Conservation (phyloP, 2,888 invertebrate species). For the Cataglyphis altisquamis region DNA sequence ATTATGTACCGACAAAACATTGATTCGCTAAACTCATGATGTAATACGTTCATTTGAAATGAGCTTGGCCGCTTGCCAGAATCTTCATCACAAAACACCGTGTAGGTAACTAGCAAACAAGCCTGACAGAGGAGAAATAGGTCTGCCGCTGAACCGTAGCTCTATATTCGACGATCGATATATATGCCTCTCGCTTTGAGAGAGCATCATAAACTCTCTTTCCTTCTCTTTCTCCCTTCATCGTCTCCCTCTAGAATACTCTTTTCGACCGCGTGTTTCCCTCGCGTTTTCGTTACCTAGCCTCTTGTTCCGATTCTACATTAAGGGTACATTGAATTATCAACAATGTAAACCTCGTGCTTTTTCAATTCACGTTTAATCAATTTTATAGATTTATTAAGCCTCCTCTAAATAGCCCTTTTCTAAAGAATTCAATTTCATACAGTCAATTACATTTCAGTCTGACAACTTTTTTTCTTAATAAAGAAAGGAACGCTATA, state of each 20-base stretch:
- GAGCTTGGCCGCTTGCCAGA: conserved; percentile 83
- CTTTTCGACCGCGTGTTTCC: conserved; percentile 29
- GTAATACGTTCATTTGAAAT: conserved; percentile 85
- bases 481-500: neutral
- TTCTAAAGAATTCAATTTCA: neutral
- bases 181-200: conserved; percentile 73
- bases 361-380: conserved; percentile 17
- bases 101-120: conserved; percentile 82
- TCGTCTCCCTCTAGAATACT: neutral
- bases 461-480: neutral
- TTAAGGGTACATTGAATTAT: conserved; percentile 42
- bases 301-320: conserved; percentile 15
- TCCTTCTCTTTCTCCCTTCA: conserved; percentile 41
- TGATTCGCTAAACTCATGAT: conserved; percentile 85
- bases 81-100: conserved; percentile 82
- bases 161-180: conserved; percentile 81
- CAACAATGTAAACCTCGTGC: neutral
- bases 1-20: conserved; percentile 81
- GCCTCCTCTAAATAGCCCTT: neutral
- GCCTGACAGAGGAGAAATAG: conserved; percentile 82
- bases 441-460: neutral
- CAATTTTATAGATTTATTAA: conserved; percentile 20
- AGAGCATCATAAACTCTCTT: conserved; percentile 67
- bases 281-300: conserved; percentile 1
- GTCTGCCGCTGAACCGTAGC: conserved; percentile 78